Evolutionary conservation across 2,113 vertebrate genomes (phyloP).

Genomic region (Casuarius casuarius): DNA sequence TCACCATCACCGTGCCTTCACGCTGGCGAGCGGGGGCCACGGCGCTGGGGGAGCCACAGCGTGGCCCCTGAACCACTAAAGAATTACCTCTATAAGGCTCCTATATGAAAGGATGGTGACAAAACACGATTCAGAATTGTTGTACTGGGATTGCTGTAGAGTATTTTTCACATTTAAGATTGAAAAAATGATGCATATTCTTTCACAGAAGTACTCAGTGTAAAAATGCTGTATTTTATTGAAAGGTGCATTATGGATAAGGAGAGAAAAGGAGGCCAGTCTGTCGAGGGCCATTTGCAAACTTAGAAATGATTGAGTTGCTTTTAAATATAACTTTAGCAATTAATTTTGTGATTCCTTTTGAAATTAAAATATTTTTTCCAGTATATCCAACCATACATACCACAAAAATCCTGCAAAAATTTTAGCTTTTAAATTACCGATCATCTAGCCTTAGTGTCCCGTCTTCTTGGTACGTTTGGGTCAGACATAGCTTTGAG

Average conservation of each 20-base stretch:
- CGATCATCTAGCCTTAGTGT: background rate
- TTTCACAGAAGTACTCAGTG: background rate
- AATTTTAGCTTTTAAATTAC: background rate
- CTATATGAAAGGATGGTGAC: background rate
- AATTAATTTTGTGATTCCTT: background rate
- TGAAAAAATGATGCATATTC: background rate
- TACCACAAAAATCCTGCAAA: background rate
- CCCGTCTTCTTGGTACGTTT: background rate
- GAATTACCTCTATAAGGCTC: background rate
- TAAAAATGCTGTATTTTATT: background rate
- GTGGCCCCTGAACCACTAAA: background rate
- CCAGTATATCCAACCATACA: background rate
- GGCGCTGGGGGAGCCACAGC: accelerated
- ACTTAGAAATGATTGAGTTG: background rate
- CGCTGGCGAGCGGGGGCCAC: accelerated
- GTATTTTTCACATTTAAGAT: background rate
- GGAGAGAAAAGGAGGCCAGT: background rate
- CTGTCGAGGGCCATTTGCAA: background rate
- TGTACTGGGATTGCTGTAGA: background rate
- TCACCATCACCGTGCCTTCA: accelerated
- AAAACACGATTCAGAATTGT: background rate
- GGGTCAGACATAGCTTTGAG: background rate
- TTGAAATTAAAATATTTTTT: background rate
- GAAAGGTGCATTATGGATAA: background rate
- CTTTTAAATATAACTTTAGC: background rate